Percentiles rank a stretch among this genome's conserved stretches.
phyloP scores from a whole-genome alignment of 2,888 invertebrate genomes.

The Lampropteryx suffumata region DNA sequence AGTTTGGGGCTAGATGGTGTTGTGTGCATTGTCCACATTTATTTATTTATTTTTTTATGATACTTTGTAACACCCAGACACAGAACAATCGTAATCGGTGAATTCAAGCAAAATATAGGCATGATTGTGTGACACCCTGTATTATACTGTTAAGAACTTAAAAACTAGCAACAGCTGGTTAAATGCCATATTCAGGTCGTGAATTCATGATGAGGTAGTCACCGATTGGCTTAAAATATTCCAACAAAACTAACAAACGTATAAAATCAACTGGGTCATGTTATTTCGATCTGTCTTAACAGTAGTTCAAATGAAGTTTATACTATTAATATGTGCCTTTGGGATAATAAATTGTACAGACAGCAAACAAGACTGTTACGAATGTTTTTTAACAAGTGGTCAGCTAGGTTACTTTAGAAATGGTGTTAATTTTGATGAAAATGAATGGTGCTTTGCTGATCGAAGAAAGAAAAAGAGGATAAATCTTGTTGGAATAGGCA shows the following conservation, averaged over 20 bases:
- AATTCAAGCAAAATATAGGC: no score
- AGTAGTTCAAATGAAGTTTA: constrained; percentile 14
- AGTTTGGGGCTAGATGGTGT: no score
- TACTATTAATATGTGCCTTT: constrained; percentile 2
- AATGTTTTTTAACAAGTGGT: not conserved
- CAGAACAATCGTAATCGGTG: no score
- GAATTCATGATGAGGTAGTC: not conserved
- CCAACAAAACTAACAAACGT: not conserved
- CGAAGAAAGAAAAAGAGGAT: not conserved
- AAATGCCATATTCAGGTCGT: not conserved
- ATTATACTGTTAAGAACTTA: not conserved
- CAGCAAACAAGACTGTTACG: not conserved
- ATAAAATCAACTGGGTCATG: constrained; percentile 1
- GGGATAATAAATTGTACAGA: constrained; percentile 4
- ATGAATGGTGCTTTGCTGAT: not conserved
- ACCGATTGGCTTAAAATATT: not conserved
- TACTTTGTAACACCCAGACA: no score
- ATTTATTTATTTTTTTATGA: no score
- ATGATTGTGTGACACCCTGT: no score
- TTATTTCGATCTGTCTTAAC: not conserved
- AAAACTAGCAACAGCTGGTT: not conserved
- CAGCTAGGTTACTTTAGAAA: not conserved
- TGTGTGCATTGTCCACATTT: no score
- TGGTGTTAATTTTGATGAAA: not conserved
- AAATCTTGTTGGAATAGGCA: constrained; percentile 6